Evolutionary conservation across 2,113 vertebrate genomes (phyloP).

Genomic region (Micronisus gabar): DNA sequence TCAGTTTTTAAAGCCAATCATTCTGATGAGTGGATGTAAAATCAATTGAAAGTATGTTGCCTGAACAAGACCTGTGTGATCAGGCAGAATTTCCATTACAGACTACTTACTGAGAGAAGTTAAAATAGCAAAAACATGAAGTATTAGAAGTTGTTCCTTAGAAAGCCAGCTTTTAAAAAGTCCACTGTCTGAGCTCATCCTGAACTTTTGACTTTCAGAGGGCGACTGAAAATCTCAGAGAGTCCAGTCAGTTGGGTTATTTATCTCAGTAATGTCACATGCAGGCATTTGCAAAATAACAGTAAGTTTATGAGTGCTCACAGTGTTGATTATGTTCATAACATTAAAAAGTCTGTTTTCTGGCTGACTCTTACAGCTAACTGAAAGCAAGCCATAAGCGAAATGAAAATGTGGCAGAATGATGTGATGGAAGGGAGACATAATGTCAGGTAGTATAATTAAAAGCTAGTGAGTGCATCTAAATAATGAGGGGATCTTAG

Average conservation of each 20-base stretch:
- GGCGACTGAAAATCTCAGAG: background rate
- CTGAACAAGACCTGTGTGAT: background rate
- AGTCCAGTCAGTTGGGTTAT: background rate
- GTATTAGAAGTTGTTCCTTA: background rate
- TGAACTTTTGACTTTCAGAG: background rate
- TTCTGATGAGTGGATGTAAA: background rate
- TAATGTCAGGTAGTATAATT: background rate
- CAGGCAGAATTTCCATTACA: background rate
- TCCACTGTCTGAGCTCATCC: background rate
- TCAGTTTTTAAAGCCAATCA: background rate
- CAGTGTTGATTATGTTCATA: background rate
- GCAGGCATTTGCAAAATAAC: background rate
- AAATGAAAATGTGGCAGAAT: background rate
- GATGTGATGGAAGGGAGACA: background rate
- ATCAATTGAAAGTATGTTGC: background rate
- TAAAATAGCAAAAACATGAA: background rate
- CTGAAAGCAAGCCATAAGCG: background rate
- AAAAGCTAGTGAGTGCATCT: background rate
- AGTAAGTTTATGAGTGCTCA: background rate
- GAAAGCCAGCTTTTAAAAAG: background rate
- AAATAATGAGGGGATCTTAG: background rate
- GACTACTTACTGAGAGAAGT: background rate
- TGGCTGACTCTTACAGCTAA: background rate
- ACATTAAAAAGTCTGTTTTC: background rate
- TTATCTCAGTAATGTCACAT: background rate